These are phyloP conservation scores for Trialeurodes vaporariorum DNA, from an alignment of 1,140 invertebrate species.

Conservation along the genomic window DNA sequence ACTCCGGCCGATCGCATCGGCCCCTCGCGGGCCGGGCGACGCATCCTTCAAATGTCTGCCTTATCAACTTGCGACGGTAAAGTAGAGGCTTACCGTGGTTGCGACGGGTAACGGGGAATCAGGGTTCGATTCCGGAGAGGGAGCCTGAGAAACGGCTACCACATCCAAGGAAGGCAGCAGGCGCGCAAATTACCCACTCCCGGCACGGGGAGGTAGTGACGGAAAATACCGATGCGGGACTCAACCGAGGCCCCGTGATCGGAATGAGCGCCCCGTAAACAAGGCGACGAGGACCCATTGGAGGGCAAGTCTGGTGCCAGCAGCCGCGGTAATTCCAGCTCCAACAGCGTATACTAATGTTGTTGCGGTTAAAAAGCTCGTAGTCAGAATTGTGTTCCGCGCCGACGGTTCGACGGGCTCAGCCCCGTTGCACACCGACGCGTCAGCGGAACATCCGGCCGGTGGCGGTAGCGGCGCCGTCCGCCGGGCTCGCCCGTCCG, in stretches of 20 bases:
- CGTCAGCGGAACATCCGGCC: slow-evolving; percentile 37
- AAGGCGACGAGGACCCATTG: slow-evolving; percentile 75
- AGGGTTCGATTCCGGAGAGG: slow-evolving; percentile 56
- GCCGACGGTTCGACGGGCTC: slow-evolving; percentile 45
- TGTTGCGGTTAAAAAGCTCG: slow-evolving; percentile 68
- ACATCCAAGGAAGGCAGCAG: slow-evolving; percentile 86
- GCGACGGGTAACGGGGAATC: slow-evolving; percentile 65
- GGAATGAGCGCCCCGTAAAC: slow-evolving; percentile 85
- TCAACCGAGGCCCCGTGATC: slow-evolving; percentile 66
- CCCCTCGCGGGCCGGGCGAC: slow-evolving; percentile 55
- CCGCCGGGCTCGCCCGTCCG: slow-evolving; percentile 23
- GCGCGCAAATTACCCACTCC: slow-evolving; percentile 80
- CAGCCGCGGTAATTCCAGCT: slow-evolving; percentile 85
- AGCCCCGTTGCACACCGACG: too few species aligned
- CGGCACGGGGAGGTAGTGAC: slow-evolving; percentile 66
- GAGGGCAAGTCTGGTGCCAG: slow-evolving; percentile 87
- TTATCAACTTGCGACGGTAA: slow-evolving; percentile 77
- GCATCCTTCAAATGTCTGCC: slow-evolving; percentile 78
- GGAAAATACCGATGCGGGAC: slow-evolving; percentile 79
- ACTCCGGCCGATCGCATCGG: slow-evolving; percentile 63
- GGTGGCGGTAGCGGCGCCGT: slow-evolving; percentile 22
- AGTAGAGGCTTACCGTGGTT: slow-evolving; percentile 64
- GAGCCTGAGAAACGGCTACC: slow-evolving; percentile 84
- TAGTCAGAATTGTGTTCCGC: slow-evolving; percentile 58
- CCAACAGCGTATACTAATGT: slow-evolving; percentile 81